Base-by-base conservation (phyloP, 2,113 vertebrate genomes). In the Petrocephalus zakoni region DNA sequence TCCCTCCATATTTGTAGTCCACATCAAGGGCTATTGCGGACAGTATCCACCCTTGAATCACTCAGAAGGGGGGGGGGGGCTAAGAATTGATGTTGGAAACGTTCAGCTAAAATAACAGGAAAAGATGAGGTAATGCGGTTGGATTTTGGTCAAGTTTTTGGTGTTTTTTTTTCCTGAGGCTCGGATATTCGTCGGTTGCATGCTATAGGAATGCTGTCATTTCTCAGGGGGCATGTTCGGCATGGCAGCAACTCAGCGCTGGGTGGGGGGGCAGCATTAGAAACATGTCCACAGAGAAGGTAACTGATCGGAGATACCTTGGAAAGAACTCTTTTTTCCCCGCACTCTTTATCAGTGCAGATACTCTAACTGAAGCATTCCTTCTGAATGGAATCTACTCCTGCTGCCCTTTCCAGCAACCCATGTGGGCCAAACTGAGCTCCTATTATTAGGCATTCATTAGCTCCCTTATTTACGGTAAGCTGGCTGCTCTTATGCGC, bases 81-180 rank as follows among this genome's bases (percentile, higher is more conserved):
- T 42, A 53, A 82, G 55, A 53, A 81, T 84, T 88, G 78, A 61
- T 75, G 88, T 34, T 89, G 86, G 58, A 89, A 89, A 89, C 72
- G 68, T 86, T 91, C 87, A 75, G 61, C 56, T 90, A 89, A 87
- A 91, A 88, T 90, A 91, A 92, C 90, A 89, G 90, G 90, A 91
- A 92, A 90, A 72, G 85, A 92, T 90, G 91, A 92, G 87, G 90
- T 91, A 91, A 92, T 89, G 88, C 52, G 61, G 34, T 58, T 90
- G 90, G 87, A 90, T 90, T 25, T 90, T 34, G 83, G 58, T 90
- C 87, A 90, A 68, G 17, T 83, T 89, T 86, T 86, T 3, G 10
- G 64, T 86, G 82, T 75, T 88, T 82, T 72, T 58, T 72, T 25
- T 29, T 83, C 89, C 29, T 90, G 37, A 64, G 81, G 81, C 10